Evolutionary conservation across 2,888 invertebrate species (phyloP).

Genomic region (Thymelicus lineola): DNA sequence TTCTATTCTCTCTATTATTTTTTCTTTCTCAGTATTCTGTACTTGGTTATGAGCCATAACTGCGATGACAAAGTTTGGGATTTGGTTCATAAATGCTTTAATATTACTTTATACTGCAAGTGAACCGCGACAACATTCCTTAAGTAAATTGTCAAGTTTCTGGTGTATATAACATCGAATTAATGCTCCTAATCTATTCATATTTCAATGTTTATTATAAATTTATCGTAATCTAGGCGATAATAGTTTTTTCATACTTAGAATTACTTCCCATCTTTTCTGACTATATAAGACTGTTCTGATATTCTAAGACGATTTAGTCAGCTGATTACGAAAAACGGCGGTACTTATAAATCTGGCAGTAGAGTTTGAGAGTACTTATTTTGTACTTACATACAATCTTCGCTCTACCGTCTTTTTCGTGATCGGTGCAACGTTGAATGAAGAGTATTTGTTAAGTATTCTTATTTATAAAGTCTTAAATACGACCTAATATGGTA

Average conservation of each 20-base stretch:
- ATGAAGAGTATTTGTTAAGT: slow-evolving; percentile 54
- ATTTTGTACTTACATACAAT: slow-evolving; percentile 33
- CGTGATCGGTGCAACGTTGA: slow-evolving; percentile 52
- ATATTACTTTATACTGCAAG: slow-evolving; percentile 44
- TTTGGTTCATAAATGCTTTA: slow-evolving; percentile 45
- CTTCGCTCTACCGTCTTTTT: slow-evolving; percentile 44
- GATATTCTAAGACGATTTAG: slow-evolving; percentile 46
- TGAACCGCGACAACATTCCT: slow-evolving; percentile 48
- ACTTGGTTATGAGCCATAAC: slow-evolving; percentile 15
- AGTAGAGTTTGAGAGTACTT: slow-evolving; percentile 10
- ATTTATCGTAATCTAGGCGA: slow-evolving; percentile 36
- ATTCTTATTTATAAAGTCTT: slow-evolving; percentile 57
- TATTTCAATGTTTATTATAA: slow-evolving; percentile 56
- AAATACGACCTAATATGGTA: slow-evolving; percentile 56
- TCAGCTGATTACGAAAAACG: slow-evolving; percentile 34
- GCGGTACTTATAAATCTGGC: slow-evolving; percentile 24
- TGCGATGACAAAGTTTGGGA: slow-evolving; percentile 41
- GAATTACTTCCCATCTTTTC: slow-evolving; percentile 41
- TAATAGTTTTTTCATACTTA: slow-evolving; percentile 35
- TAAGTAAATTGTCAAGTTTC: slow-evolving; percentile 41
- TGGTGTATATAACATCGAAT: slow-evolving; percentile 37
- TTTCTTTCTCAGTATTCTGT: slow-evolving; percentile 26
- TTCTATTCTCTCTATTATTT: slow-evolving; percentile 21
- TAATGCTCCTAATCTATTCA: slow-evolving; percentile 52
- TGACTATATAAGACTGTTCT: slow-evolving; percentile 70